Base-by-base conservation (phyloP, 1,140 invertebrate genomes). In the Danaus melanippus region DNA sequence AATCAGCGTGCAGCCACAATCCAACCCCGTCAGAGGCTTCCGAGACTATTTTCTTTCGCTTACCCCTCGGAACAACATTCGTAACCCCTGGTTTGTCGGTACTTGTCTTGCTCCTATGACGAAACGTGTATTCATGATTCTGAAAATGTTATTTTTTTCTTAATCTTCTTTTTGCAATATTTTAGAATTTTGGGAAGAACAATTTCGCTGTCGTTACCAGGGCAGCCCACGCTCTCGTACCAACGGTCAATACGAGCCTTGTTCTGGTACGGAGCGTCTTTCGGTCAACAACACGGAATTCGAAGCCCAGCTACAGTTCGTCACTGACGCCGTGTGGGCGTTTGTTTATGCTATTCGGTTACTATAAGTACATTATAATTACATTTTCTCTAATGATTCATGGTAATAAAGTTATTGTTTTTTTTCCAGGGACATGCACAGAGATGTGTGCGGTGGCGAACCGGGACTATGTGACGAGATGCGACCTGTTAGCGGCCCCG, bases 11-110 rank as follows among this genome's bases (percentile, higher is more conserved):
- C 96, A 97, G 77, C 96, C 96, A 0, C 93, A 94, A 67, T 95
- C 96, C 5, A 95, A 95, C 83, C 92, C 93, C 2, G 95, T 97
- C 8, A 85, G 85, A 11, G 95, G 95, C n/a, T 97, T 97, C 79
- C 91, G 94, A 59, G 92, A 95, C 57, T 97, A 97, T 80, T 97
- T 97, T 84, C 90, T 96, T 12, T 90, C 90, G 60, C 89, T 97
- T n/a, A 96, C 92, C 10, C 93, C 95, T 0, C 91, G 94, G 64
- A 96, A 93, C 75, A 97, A 97, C 83, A 89, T 89, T 54, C 89
- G 95, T 55, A 97, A 97, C 88, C 96, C 96, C 0, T 97, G 96
- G 96, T 97, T 97, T 88, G 91, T 95, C 11, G 96, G 96, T 95
- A 79, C 76, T 56, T 45, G 53, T 60, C 54, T 43, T 12, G 46